Evolutionary conservation across 1,140 invertebrate genomes (phyloP), one percentile per base, ranked within the genome.

Genomic region (Drosophila arizonae): DNA sequence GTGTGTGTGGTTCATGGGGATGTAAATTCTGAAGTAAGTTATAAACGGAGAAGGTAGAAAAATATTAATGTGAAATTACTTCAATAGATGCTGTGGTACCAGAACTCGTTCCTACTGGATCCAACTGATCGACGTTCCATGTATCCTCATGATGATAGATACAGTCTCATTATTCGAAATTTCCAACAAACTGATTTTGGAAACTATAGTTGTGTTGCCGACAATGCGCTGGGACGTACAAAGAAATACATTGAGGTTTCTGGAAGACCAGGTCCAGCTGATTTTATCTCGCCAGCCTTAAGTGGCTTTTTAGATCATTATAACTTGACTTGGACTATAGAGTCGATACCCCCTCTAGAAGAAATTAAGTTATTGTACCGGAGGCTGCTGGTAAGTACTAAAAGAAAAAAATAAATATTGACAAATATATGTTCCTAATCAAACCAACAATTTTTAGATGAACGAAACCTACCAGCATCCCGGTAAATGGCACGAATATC

Each of bases 131-230:
- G 93, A 4, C 90, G 93, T 6, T 91, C 92, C 4, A 93, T 94
- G 92, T 92, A 93, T 72, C 92, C 92, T n/a, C 80, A 92, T 21
- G 93, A 93, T 36, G 93, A 93, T 77, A 92, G 92, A 72, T 93
- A 94, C 68, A 93, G 93, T 2, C 88, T 94, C 2, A 93, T 92
- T 55, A 93, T 94, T 11, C 90, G 92, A 21, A 93, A 93, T 72
- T 93, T 94, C 8, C 93, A 93, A 60, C 89, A 90, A n/a, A 91
- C 92, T 4, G 94, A 94, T 85, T 94, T 94, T 87, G 94, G 94
- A 15, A 94, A 94, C 72, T 94, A 93, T 69, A 93, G 92, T 65
- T 93, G 92, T 72, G 92, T 93, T 8, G 92, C 92, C 26, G 92
- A 93, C 41, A 93, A 93, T 80, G 91, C 92, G 8, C 68, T 93